phyloP scores from a whole-genome alignment of 2,888 invertebrate species.

The Aricia artaxerxes region DNA sequence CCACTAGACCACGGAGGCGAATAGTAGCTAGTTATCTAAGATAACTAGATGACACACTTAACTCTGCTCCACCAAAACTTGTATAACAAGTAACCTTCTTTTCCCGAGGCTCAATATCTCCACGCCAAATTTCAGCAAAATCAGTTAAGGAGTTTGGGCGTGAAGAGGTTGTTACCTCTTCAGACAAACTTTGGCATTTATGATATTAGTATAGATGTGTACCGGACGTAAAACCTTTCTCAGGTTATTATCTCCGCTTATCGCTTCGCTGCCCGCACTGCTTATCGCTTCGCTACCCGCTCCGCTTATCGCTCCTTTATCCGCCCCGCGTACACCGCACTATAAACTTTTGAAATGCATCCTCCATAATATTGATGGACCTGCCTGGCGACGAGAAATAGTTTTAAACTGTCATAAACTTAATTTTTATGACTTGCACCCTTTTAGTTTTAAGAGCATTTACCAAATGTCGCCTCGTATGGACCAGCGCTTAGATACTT shows the following conservation, averaged over 20 bases:
- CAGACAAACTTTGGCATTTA: background rate
- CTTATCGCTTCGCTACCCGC: background rate
- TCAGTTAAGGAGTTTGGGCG: no score
- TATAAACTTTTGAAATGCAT: background rate
- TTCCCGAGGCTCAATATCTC: no score
- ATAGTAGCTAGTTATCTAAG: no score
- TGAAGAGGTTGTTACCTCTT: no score
- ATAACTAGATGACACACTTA: no score
- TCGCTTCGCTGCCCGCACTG: background rate
- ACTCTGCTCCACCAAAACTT: no score
- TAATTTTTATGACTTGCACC: background rate
- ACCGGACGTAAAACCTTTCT: no score
- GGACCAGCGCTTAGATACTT: constrained; percentile 10
- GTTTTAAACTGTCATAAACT: constrained; percentile 7
- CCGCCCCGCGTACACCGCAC: background rate
- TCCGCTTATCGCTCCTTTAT: background rate
- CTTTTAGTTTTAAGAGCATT: background rate
- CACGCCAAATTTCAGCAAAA: no score
- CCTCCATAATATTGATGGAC: background rate
- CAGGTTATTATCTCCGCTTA: background rate
- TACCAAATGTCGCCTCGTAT: background rate
- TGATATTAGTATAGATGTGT: no score
- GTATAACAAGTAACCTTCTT: no score
- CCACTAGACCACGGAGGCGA: no score
- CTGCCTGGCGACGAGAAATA: background rate